A percentile compares a stretch with the other conserved stretches of the same genome.
Evolutionary conservation across 1,140 invertebrate genomes (phyloP).

Genomic region (Drosophila lacertosa): DNA sequence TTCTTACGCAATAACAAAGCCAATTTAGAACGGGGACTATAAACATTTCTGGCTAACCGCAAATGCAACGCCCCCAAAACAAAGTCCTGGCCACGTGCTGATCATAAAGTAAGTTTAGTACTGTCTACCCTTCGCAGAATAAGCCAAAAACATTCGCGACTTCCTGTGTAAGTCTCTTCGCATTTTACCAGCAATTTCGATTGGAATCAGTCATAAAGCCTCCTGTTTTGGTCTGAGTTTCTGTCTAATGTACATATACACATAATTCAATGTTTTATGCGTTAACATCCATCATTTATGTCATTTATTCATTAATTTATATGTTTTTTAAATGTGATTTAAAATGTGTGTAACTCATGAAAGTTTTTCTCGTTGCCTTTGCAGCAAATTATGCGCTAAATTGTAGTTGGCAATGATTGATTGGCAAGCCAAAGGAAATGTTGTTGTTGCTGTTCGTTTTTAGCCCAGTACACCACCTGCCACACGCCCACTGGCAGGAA

Average conservation of each 20-base stretch:
- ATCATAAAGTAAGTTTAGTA: slow-evolving; percentile 28
- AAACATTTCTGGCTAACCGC: slow-evolving; percentile 38
- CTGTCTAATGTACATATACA: background rate
- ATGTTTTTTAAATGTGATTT: slow-evolving; percentile 31
- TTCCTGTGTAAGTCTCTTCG: background rate
- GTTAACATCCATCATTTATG: slow-evolving; percentile 17
- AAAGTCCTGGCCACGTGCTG: slow-evolving; percentile 21
- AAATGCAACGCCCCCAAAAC: slow-evolving; percentile 30
- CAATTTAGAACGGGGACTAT: slow-evolving; percentile 33
- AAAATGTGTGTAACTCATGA: slow-evolving; percentile 26
- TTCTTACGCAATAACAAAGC: slow-evolving; percentile 29
- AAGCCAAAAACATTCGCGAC: slow-evolving; percentile 11
- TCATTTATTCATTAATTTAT: slow-evolving; percentile 27
- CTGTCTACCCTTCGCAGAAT: background rate
- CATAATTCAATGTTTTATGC: background rate
- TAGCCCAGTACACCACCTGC: background rate
- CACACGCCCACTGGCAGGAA: background rate
- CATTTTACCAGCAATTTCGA: background rate
- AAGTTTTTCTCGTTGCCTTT: slow-evolving; percentile 11
- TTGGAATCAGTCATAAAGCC: slow-evolving; percentile 1
- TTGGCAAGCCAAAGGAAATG: slow-evolving; percentile 39
- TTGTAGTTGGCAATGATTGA: slow-evolving; percentile 70
- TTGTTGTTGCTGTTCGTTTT: background rate
- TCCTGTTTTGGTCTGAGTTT: background rate
- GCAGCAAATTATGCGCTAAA: slow-evolving; percentile 60